These are phyloP conservation scores for Bombylius discolor DNA, from an alignment of 2,888 invertebrate genomes.

Conservation along the genomic window DNA sequence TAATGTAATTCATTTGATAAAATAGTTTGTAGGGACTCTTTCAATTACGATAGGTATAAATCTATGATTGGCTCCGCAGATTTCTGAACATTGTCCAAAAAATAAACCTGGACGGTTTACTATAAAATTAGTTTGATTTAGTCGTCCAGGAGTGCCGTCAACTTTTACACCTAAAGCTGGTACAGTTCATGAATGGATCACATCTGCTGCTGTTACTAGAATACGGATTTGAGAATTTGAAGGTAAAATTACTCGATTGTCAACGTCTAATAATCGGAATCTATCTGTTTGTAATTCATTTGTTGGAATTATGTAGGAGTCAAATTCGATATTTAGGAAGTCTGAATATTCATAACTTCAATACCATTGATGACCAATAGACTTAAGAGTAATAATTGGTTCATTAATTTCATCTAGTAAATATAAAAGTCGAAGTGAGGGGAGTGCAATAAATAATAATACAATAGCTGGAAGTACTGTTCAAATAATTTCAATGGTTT, in stretches of 20 bases:
- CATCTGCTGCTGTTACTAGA: constrained; percentile 49
- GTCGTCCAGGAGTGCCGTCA: constrained; percentile 50
- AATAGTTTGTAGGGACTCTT: constrained; percentile 39
- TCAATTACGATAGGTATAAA: constrained; percentile 60
- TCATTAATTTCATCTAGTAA: constrained; percentile 24
- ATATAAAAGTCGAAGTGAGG: no score
- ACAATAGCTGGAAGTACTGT: constrained; percentile 45
- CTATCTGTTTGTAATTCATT: constrained; percentile 32
- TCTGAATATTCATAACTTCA: constrained; percentile 50
- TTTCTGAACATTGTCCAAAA: constrained; percentile 64
- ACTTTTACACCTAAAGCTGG: constrained; percentile 50
- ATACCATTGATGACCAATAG: constrained; percentile 48
- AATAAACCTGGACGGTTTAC: constrained; percentile 47
- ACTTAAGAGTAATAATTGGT: constrained; percentile 42
- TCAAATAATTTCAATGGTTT: constrained; percentile 53
- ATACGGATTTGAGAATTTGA: constrained; percentile 50
- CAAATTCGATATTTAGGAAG: constrained; percentile 43
- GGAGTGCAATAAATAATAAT: no score
- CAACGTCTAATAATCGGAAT: constrained; percentile 50
- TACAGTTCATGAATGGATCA: constrained; percentile 44
- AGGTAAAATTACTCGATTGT: constrained; percentile 47
- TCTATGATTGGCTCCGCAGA: constrained; percentile 62
- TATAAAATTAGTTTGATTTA: constrained; percentile 40
- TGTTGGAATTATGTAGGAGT: constrained; percentile 23
- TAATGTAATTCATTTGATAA: constrained; percentile 23